Base-by-base conservation (phyloP, 2,888 invertebrate species). In the Tiphia femorata region DNA sequence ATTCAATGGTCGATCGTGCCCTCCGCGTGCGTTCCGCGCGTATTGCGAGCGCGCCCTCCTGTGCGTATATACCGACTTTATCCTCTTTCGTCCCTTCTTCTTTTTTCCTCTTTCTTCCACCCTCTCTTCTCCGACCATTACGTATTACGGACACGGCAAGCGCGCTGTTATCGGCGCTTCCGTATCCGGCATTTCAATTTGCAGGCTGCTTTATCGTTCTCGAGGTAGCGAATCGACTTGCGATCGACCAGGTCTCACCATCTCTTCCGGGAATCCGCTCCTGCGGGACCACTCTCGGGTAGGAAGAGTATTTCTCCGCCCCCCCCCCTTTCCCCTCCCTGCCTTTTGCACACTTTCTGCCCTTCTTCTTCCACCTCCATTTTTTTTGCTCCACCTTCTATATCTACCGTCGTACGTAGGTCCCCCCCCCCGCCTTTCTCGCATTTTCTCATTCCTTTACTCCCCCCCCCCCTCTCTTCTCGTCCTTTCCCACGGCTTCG, bases 181-280 rank as follows among this genome's bases (percentile, higher is more conserved):
- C n/a, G 19, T 27, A 30, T 25, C 35, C 33, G 40, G 17, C 7
- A 47, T 60, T 60, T 60, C 60, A 52, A 60, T 60, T 44, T 49
- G 49, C 43, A 58, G 42, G 29, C 12, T 14, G 21, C 38, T 46
- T 41, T 49, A 40, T 58, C 58, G 50, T 25, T 27, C 21, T 14
- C 16, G 33, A 40, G 41, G 29, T 25, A 29, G 12, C 12, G 41
- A 30, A 52, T 52, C 53, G 53, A 23, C 27, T 33, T 25, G 53
- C 52, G 38, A 52, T 52, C 46, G 29, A 40, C 8, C 29, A 27
- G 6, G n/a, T n/a, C n/a, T n/a, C n/a, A n/a, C n/a, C n/a, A n/a
- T n/a, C n/a, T n/a, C 23, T n/a, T 17, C 20, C 14, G 19, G 17
- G 33, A 23, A 23, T 33, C 14, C n/a, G 43, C 7, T 52, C 53